Conservation (phyloP, 2,113 vertebrate species). For the Podarcis raffonei region DNA sequence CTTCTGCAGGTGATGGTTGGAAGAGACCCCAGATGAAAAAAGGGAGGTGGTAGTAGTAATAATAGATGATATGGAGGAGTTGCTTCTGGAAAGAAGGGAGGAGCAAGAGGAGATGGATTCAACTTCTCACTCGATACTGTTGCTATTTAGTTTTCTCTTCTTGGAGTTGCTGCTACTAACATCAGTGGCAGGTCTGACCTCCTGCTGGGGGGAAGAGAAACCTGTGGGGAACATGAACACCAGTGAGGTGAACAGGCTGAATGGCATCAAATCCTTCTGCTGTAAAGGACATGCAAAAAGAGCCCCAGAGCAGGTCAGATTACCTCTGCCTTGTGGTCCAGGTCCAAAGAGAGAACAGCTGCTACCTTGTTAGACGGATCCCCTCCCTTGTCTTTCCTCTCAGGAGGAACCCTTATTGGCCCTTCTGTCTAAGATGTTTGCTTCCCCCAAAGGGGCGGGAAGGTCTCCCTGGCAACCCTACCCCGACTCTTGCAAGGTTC, state of each 20-base stretch:
- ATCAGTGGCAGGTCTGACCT: conserved; percentile 95
- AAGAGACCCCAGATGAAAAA: conserved; percentile 72
- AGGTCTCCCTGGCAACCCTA: not conserved
- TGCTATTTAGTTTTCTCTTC: conserved; percentile 93
- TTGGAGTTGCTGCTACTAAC: conserved; percentile 88
- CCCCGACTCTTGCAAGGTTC: not conserved
- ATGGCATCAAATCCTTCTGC: conserved; percentile 83
- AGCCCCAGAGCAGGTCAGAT: conserved; percentile 9
- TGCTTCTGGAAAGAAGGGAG: conserved; percentile 72
- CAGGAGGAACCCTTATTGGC: no score
- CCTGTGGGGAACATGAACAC: conserved; percentile 99
- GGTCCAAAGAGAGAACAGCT: not conserved
- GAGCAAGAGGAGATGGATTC: conserved; percentile 84
- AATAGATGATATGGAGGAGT: conserved; percentile 69
- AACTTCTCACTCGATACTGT: conserved; percentile 88
- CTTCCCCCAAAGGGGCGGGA: not conserved
- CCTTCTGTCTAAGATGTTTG: not conserved
- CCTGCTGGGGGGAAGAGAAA: conserved; percentile 95
- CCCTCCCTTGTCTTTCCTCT: not conserved
- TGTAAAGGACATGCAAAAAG: conserved; percentile 34
- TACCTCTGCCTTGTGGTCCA: not conserved
- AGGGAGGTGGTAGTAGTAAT: conserved; percentile 77
- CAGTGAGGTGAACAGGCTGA: conserved; percentile 82
- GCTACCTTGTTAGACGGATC: not conserved
- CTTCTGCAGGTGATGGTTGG: conserved; percentile 89